Base-by-base conservation (phyloP, 2,888 invertebrate genomes). In the Plebejus anna region DNA sequence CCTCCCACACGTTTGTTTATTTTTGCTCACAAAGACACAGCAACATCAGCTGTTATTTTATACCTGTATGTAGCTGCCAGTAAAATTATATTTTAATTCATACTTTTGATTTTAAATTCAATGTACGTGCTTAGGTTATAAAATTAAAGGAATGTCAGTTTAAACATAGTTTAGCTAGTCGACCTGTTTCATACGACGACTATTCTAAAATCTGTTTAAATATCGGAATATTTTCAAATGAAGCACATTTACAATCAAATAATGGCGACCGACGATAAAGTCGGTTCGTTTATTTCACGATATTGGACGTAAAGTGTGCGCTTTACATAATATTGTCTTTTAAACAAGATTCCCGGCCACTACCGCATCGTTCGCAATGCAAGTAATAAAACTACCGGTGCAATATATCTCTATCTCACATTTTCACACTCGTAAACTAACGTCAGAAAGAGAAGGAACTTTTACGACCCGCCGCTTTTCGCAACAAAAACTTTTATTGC, bases 401-500 rank as follows among this genome's bases (percentile, higher is more conserved):
- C 87, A 86, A 86, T 90, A 88, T 88, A 87, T 84, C 87, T 42
- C 89, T 87, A 88, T 91, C 91, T 89, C 90, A 85, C 86, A 86
- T 89, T 89, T 88, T 88, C 89, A 87, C 86, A 88, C 86, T 88
- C 89, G 86, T 90, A 91, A 91, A 91, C 87, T 82, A 80, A 77
- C 82, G 86, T 79, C 78, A 85, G 89, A 90, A 86, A 86, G 89
- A 86, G 91, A 91, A 82, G 84, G 86, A 82, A 80, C 83, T 87
- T 92, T 92, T 91, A 92, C 89, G 85, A 87, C 86, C 82, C 84
- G 87, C 84, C 89, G 89, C 87, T 90, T 90, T 90, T 89, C 88
- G 88, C 88, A 88, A 91, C 91, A 92, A 92, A 93, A 91, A 91
- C 86, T 92, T 92, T 92, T 91, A 91, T 89, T 88, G 88, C 90